phyloP scores from a whole-genome alignment of 2,888 invertebrate genomes.

The Norana najaformis region DNA sequence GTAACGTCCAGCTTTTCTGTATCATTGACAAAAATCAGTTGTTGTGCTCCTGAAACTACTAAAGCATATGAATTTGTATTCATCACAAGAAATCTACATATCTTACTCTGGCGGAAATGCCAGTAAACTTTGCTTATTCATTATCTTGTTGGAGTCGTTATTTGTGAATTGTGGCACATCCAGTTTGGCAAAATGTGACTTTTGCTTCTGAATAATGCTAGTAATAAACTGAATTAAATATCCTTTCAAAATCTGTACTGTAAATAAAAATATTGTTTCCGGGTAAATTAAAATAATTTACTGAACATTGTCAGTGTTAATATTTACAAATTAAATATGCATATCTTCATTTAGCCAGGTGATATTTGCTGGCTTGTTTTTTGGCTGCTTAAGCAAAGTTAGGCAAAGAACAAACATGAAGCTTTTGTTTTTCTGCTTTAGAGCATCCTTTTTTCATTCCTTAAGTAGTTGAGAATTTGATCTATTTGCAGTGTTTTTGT shows the following conservation, averaged over 20 bases:
- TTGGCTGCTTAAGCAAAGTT: not conserved
- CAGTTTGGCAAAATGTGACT: not conserved
- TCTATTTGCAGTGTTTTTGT: not conserved
- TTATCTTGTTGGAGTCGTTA: not conserved
- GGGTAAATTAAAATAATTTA: slow-evolving; percentile 9
- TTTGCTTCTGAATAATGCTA: not conserved
- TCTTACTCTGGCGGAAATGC: not conserved
- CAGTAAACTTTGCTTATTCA: not conserved
- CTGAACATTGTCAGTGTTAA: not conserved
- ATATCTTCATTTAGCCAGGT: not conserved
- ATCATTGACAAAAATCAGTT: no score
- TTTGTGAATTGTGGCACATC: not conserved
- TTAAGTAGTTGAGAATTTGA: no score
- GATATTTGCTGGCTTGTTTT: not conserved
- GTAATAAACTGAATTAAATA: not conserved
- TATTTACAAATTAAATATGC: not conserved
- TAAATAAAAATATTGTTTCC: not conserved
- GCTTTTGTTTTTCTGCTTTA: not conserved
- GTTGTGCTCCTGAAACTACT: no score
- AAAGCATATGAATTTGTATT: no score
- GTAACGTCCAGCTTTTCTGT: no score
- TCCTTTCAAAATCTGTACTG: not conserved
- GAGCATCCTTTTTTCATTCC: not conserved
- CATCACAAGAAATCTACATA: no score
- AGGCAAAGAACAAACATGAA: not conserved